A percentile compares a stretch with the other conserved stretches of the same genome.
These are phyloP conservation scores for Blastobasis lacticolella DNA, from an alignment of 2,888 invertebrate genomes.

Conservation along the genomic window DNA sequence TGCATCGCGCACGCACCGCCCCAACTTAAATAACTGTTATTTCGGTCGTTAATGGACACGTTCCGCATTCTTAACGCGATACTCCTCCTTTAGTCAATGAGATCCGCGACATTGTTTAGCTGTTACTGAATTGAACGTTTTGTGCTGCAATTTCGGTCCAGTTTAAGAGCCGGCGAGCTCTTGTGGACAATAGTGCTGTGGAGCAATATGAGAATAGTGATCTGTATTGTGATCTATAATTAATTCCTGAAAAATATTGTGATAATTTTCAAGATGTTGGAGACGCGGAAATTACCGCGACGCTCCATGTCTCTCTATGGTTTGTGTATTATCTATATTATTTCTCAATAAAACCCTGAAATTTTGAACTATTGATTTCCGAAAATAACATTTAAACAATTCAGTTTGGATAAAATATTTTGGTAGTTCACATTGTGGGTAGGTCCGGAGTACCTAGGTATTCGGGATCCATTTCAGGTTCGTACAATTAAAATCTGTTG, in stretches of 20 bases:
- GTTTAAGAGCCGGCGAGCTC: constrained; percentile 51
- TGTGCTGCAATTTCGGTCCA: constrained; percentile 36
- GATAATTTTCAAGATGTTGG: constrained; percentile 55
- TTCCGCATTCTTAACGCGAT: constrained; percentile 63
- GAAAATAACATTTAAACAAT: too few species aligned
- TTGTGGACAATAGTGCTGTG: constrained; percentile 46
- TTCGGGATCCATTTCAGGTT: too few species aligned
- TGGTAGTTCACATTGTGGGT: too few species aligned
- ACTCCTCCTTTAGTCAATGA: constrained; percentile 35
- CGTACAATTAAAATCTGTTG: too few species aligned
- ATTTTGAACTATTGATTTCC: too few species aligned
- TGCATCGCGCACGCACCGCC: constrained; percentile 11
- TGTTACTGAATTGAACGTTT: constrained; percentile 31
- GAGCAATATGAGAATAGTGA: constrained; percentile 47
- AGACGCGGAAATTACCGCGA: constrained; percentile 58
- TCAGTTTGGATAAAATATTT: too few species aligned
- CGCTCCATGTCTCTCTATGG: constrained; percentile 62
- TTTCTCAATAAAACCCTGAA: not conserved
- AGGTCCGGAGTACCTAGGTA: too few species aligned
- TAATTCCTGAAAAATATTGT: constrained; percentile 15
- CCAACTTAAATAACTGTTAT: constrained; percentile 59
- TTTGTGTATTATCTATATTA: constrained; percentile 27
- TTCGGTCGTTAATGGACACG: constrained; percentile 67
- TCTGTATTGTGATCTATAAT: constrained; percentile 31
- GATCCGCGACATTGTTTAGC: constrained; percentile 31